phyloP scores from a whole-genome alignment of 2,888 invertebrate genomes.

The Drosophila maculinotata region DNA sequence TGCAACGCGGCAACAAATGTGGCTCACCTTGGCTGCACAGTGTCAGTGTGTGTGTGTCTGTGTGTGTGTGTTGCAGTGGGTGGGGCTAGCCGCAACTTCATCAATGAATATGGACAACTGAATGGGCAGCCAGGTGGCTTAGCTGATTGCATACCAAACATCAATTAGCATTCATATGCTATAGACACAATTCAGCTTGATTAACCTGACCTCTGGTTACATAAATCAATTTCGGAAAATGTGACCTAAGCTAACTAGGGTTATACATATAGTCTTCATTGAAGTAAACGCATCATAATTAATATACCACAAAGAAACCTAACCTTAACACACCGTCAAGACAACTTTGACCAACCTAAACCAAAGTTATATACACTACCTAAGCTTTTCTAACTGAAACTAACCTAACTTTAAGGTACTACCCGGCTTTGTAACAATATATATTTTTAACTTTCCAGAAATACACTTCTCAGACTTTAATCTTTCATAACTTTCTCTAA shows the following conservation, averaged over 20 bases:
- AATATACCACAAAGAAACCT: too few species aligned
- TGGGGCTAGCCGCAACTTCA: slow-evolving; percentile 55
- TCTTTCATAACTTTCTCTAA: too few species aligned
- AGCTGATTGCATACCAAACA: slow-evolving; percentile 55
- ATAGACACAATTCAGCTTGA: slow-evolving; percentile 29
- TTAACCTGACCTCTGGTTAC: slow-evolving; percentile 32
- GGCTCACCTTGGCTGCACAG: slow-evolving; percentile 67
- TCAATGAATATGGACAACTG: slow-evolving; percentile 71
- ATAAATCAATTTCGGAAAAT: slow-evolving; percentile 13
- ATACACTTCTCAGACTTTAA: too few species aligned
- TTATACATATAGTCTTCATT: too few species aligned
- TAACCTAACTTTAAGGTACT: too few species aligned
- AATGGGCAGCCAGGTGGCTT: slow-evolving; percentile 66
- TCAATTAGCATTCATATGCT: slow-evolving; percentile 43
- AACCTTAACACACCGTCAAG: too few species aligned
- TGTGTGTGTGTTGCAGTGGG: slow-evolving; percentile 34
- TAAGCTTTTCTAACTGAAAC: too few species aligned
- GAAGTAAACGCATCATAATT: too few species aligned
- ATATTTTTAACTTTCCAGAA: too few species aligned
- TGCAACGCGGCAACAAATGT: slow-evolving; percentile 56
- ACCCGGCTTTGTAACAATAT: too few species aligned
- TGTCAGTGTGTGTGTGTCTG: slow-evolving; percentile 19
- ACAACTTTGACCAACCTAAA: too few species aligned
- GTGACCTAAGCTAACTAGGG: neutral
- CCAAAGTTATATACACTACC: too few species aligned